phyloP scores from a whole-genome alignment of 2,797 vertebrate species.

The Schizopygopsis pylzovi region DNA sequence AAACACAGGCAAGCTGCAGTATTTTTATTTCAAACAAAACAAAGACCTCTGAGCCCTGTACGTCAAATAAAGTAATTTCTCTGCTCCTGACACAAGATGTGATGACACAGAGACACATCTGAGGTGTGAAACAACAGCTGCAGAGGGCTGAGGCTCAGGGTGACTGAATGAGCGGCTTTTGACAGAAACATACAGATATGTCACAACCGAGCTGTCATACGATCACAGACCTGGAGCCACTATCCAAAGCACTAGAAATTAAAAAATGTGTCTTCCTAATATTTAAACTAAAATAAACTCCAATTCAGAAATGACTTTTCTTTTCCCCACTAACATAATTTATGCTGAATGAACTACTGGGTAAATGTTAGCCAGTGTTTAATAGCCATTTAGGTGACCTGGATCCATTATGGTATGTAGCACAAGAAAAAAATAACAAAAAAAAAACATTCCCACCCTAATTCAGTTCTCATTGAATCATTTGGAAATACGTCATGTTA shows the following conservation, averaged over 20 bases:
- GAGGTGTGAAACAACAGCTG: conserved; percentile 45
- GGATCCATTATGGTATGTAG: not conserved
- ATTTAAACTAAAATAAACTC: not conserved
- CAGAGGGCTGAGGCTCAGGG: conserved; percentile 42
- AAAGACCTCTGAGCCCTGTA: conserved; percentile 12
- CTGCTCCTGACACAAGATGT: not conserved
- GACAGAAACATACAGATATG: conserved; percentile 57
- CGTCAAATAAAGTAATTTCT: conserved; percentile 20
- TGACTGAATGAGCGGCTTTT: conserved; percentile 61
- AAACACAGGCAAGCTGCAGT: not conserved
- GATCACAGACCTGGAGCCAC: conserved; percentile 54
- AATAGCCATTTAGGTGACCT: not conserved
- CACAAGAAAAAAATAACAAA: not conserved
- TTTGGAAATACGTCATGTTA: not conserved
- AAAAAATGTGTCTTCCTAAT: conserved; percentile 31
- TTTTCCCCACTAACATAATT: not conserved
- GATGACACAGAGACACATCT: conserved; percentile 20
- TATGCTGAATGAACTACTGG: not conserved
- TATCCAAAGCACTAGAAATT: conserved; percentile 27
- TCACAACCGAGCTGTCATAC: conserved; percentile 61
- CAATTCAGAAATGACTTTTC: not conserved
- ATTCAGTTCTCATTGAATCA: not conserved
- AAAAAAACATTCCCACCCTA: not conserved
- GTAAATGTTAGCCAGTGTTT: not conserved
- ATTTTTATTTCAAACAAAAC: conserved; percentile 18